Conservation (phyloP, 2,888 invertebrate genomes). For the Fabriciana adippe region DNA sequence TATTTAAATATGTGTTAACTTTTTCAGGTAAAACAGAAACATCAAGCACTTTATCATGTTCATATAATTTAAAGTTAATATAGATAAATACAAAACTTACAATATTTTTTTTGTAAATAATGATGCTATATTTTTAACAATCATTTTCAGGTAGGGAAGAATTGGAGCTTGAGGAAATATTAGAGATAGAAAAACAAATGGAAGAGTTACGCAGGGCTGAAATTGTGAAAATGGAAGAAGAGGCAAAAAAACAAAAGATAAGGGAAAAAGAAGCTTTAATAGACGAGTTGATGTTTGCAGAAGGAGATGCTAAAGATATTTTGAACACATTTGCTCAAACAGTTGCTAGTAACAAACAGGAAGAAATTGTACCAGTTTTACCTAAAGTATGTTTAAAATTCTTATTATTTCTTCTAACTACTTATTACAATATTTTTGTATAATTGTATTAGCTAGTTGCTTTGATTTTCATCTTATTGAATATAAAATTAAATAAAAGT, state of each 20-base stretch:
- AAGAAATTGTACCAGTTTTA: conserved; percentile 72
- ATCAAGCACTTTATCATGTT: no score
- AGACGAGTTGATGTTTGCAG: conserved; percentile 97
- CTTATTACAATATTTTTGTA: neutral
- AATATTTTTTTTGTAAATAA: neutral
- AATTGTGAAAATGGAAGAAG: conserved; percentile 84
- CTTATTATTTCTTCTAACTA: neutral
- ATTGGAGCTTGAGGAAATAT: conserved; percentile 91
- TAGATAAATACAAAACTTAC: no score
- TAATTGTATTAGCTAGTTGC: no score
- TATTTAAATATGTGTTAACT: neutral
- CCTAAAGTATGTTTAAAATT: conserved; percentile 58
- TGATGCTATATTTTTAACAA: neutral
- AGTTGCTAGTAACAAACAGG: conserved; percentile 84
- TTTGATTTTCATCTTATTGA: no score
- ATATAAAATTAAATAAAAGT: no score
- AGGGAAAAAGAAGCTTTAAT: conserved; percentile 95
- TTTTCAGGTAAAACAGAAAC: no score
- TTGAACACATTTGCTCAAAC: conserved; percentile 90
- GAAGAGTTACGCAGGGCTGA: conserved; percentile 89
- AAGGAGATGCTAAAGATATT: conserved; percentile 94
- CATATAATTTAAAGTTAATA: no score
- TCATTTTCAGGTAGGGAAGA: conserved; percentile 86
- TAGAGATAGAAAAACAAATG: conserved; percentile 90
- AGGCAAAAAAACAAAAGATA: conserved; percentile 91